These are phyloP conservation scores for Bombus terrestris DNA, from an alignment of 1,140 invertebrate species.

Conservation along the genomic window DNA sequence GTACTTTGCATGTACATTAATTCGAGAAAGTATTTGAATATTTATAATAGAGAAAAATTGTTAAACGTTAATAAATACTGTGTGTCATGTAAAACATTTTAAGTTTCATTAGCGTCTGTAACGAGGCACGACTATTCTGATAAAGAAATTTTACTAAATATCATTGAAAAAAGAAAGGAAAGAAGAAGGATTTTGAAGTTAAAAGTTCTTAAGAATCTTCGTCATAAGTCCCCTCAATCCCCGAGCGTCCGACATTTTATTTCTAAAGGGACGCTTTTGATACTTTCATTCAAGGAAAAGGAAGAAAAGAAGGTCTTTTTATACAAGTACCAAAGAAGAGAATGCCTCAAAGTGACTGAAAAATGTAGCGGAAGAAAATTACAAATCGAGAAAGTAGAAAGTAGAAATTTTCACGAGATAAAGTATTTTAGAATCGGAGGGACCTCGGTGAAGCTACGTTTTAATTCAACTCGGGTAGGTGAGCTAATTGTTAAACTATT, in stretches of 20 bases:
- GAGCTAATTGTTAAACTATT: slow-evolving; percentile 48
- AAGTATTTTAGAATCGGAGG: background rate
- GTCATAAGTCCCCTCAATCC: background rate
- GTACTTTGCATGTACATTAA: background rate
- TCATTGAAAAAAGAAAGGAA: background rate
- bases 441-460: background rate
- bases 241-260: background rate
- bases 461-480: slow-evolving; percentile 4
- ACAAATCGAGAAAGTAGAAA: background rate
- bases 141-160: background rate
- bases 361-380: background rate
- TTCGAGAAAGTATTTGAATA: no score
- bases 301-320: background rate
- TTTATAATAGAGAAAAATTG: no score
- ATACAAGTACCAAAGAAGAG: background rate
- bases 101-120: no score
- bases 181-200: background rate
- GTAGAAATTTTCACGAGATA: background rate
- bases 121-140: no score
- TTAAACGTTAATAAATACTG: no score
- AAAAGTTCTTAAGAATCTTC: background rate
- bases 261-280: background rate
- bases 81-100: no score
- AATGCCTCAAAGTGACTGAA: background rate
- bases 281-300: background rate